These are phyloP conservation scores for Melanerpes formicivorus DNA, from an alignment of 2,113 vertebrate species.

Conservation along the genomic window DNA sequence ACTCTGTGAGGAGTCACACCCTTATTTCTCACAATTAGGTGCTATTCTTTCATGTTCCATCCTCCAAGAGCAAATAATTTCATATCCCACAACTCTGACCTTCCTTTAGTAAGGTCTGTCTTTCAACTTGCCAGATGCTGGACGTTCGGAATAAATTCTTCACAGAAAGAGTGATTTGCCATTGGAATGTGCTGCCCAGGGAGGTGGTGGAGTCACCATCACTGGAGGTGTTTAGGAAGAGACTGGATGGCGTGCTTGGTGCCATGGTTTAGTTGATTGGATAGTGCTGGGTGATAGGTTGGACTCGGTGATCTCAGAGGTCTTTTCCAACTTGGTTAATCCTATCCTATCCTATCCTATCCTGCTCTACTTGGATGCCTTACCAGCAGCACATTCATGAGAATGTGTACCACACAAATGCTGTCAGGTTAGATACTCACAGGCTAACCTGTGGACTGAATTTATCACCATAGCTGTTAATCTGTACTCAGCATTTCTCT, in stretches of 20 bases:
- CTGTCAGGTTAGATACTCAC: neutral
- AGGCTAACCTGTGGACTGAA: neutral
- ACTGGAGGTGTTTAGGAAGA: too few relatives aligned
- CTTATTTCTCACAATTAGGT: neutral
- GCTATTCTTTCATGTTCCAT: neutral
- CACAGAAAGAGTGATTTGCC: too few relatives aligned
- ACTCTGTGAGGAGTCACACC: neutral
- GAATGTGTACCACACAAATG: neutral
- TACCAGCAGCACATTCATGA: neutral
- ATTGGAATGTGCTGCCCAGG: too few relatives aligned
- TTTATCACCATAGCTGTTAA: neutral
- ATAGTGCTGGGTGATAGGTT: too few relatives aligned
- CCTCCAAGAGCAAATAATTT: neutral
- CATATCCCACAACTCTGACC: conserved; percentile 3
- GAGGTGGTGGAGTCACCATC: too few relatives aligned
- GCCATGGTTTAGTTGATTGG: too few relatives aligned
- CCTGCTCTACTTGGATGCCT: neutral
- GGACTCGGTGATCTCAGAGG: too few relatives aligned
- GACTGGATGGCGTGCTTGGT: too few relatives aligned
- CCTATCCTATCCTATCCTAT: too few relatives aligned
- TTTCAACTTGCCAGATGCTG: neutral
- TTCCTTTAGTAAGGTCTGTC: conserved; percentile 33
- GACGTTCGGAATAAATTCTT: too few relatives aligned
- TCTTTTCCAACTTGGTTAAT: too few relatives aligned
- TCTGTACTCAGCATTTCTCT: neutral